phyloP scores from a whole-genome alignment of 2,888 invertebrate genomes.

The Syrista parreyssii region DNA sequence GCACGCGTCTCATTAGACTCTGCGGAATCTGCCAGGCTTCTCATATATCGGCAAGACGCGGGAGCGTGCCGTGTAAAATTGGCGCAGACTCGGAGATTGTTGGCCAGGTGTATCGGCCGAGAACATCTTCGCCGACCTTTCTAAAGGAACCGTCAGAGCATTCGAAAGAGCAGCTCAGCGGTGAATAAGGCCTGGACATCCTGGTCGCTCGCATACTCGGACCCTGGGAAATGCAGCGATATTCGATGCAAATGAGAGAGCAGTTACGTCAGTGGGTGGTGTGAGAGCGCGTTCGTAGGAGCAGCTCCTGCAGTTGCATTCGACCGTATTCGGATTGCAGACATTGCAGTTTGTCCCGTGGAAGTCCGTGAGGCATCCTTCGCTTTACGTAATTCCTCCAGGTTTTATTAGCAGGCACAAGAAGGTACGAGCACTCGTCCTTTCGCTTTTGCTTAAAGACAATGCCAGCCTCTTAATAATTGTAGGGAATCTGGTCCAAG shows the following conservation, averaged over 20 bases:
- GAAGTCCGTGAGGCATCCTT: conserved; percentile 4
- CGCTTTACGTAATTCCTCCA: conserved; percentile 2
- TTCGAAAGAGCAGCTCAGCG: not conserved
- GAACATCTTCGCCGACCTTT: conserved; percentile 3
- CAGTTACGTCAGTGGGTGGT: conserved; percentile 21
- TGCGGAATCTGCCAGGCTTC: not conserved
- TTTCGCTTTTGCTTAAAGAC: conserved; percentile 1
- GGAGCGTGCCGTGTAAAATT: no score
- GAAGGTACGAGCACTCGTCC: not conserved
- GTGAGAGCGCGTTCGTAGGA: conserved; percentile 12
- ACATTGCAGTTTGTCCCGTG: not conserved
- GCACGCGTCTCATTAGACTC: conserved; percentile 8
- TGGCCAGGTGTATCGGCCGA: no score
- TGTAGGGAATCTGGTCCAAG: not conserved
- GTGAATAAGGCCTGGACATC: conserved; percentile 9
- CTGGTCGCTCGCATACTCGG: conserved; percentile 6
- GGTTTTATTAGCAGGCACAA: conserved; percentile 4
- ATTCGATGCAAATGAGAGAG: conserved; percentile 44
- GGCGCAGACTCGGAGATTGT: no score
- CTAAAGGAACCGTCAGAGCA: conserved; percentile 3
- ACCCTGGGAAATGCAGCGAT: conserved; percentile 36
- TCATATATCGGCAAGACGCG: not conserved
- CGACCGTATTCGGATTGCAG: conserved; percentile 8
- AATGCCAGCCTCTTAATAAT: not conserved
- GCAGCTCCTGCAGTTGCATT: conserved; percentile 7